phyloP scores from a whole-genome alignment of 1,140 invertebrate genomes.

The Polypedilum vanderplanki region DNA sequence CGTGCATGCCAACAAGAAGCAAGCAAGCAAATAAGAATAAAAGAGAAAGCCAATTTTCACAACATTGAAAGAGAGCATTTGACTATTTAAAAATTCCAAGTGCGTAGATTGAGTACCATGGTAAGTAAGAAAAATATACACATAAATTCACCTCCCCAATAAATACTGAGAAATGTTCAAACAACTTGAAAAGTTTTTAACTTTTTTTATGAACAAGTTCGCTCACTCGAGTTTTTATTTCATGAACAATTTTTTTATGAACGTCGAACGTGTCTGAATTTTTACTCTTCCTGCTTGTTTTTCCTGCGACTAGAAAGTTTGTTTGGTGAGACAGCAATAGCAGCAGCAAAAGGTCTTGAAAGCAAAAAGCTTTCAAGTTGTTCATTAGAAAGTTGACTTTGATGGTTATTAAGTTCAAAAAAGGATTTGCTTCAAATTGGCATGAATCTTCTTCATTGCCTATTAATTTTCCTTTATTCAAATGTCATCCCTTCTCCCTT shows the following conservation, averaged over 20 bases:
- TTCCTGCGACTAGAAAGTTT: neutral
- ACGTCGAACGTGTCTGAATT: slow-evolving; percentile 28
- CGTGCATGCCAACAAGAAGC: neutral
- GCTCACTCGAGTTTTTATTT: neutral
- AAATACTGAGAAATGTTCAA: slow-evolving; percentile 17
- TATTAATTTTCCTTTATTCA: too few relatives aligned
- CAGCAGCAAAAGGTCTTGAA: neutral
- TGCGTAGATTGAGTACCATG: neutral
- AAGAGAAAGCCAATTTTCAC: slow-evolving; percentile 16
- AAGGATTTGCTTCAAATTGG: neutral
- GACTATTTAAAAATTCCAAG: slow-evolving; percentile 22
- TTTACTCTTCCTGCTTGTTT: neutral
- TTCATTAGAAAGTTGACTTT: too few relatives aligned
- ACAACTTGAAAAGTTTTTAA: slow-evolving; percentile 24
- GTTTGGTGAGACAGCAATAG: neutral
- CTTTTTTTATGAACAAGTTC: slow-evolving; percentile 27
- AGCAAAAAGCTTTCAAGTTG: neutral
- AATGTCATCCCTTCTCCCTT: too few relatives aligned
- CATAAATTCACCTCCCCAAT: slow-evolving; percentile 20
- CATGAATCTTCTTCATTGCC: neutral
- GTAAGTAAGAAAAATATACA: slow-evolving; percentile 21
- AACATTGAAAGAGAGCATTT: neutral
- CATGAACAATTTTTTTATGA: slow-evolving; percentile 21
- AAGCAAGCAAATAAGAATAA: neutral
- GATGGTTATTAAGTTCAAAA: neutral